Base-by-base conservation (phyloP, 2,888 invertebrate genomes). In the Acanthosoma haemorrhoidale region DNA sequence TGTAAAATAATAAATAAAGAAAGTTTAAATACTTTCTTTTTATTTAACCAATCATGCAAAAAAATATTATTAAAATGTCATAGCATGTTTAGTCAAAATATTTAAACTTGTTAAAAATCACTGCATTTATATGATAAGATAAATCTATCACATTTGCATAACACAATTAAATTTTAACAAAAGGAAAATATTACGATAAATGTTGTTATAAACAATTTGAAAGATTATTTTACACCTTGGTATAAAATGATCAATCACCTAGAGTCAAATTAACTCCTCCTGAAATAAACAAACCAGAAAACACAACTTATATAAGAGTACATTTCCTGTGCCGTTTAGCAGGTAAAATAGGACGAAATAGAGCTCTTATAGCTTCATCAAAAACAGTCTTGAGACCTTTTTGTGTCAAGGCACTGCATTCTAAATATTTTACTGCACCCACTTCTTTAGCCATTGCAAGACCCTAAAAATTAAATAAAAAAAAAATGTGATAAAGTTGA, bases 371-470 rank as follows among this genome's bases (percentile, higher is more conserved):
- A 75, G 99, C 98, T 84, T 99, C 98, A 82, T 99, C 99, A 82
- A 99, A 99, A 76, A 99, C 99, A 73, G 94, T 96, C 86, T 98
- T 98, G 76, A 98, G 86, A 67, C 96, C 96, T 83, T 96, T 96
- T 84, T 97, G 96, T 78, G 96, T 97, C 75, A 98, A 85, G 77
- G 97, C 96, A 21, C 96, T 96, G 82, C 97, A 98, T 82, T 98
- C 98, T 78, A 97, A 86, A 84, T 97, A 98, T 83, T 96, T 96
- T 63, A 96, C 96, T 29, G 97, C 94, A 77, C 92, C 92, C 73
- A 96, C 95, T 84, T 96, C 95, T 83, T 94, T 95, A 61, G 94
- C 93, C 94, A 96, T 96, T 74, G 96, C 91, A 77, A 95, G 85
- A 76, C 94, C 95, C 91, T 91, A 81, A n/a, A 80, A 77, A n/a